Base-by-base conservation (phyloP, 1,140 invertebrate species). In the Vanessa tameamea region DNA sequence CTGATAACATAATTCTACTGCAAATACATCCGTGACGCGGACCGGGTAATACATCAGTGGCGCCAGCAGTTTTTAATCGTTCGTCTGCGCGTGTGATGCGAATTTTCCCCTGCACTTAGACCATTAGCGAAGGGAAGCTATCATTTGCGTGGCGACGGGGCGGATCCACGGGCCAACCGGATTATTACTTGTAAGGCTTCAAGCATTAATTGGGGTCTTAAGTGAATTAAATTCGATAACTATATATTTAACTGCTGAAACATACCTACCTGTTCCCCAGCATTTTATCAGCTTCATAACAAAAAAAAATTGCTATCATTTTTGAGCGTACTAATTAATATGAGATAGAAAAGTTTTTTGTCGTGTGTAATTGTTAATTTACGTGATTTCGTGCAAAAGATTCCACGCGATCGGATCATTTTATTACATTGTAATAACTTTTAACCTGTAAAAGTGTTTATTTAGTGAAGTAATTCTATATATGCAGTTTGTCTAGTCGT, bases 61-160 rank as follows among this genome's bases (percentile, higher is more conserved):
- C 88, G 90, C 90, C 89, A 82, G 80, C 73, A 76, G 69, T 78
- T 71, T 75, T 81, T 90, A 91, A 87, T 89, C 87, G 80, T 73
- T 74, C 75, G 86, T 87, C 88, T 87, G 87, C 80, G 86, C 82
- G 86, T 86, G 84, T 85, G 81, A 82, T 84, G 87, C 78, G 84
- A 87, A 87, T 89, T 92, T 90, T 86, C 86, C 85, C 83, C 78
- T 75, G 78, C 80, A 83, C 77, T 79, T 82, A 81, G 75, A 81
- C 78, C 82, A 87, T 88, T 85, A 87, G 80, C 82, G 79, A 86
- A 87, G 83, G 87, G 87, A 89, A 91, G 86, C 88, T 89, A 88
- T 90, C 88, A 90, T 91, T 91, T 90, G 75, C 80, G 67, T 79
- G 87, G 87, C 86, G 85, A 89, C 89, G 82, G 83, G 81, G 83